Evolutionary conservation across 2,888 invertebrate species (phyloP), one percentile per base, ranked within the genome.

Genomic region (Leptopilina drosophilae): DNA sequence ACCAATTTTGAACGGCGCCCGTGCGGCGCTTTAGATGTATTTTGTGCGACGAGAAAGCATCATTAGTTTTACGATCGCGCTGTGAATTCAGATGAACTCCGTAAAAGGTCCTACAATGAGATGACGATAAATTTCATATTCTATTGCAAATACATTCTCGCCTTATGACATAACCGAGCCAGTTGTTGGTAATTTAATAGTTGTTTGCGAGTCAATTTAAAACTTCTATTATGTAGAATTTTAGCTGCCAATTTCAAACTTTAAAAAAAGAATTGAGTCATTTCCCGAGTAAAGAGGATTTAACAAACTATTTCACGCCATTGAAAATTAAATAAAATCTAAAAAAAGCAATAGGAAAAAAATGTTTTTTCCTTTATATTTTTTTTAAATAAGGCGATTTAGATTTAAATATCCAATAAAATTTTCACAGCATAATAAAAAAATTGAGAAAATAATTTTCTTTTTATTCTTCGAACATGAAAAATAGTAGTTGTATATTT

Each of bases 81-180:
- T 76, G 83, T 84, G 84, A 86, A 88, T 89, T 87, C 86, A 85
- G 87, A 88, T 87, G 86, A 87, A 85, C 83, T 83, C 75, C 82
- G 85, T 87, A 87, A 88, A 87, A 84, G 86, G 82, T 83, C 83
- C 82, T 77, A 78, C 82, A 82, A 84, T 82, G 82, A 78, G 83
- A 82, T 82, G 84, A 85, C 85, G 85, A 89, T 89, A 89, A 89
- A 89, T 89, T 89, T 88, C 83, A 85, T 88, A 89, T 89, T 89
- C 88, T 86, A 88, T 86, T 87, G 85, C 85, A 79, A 84, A 84
- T 81, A 79, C 83, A 83, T 83, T 78, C 80, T 80, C 75, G 78
- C 78, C 76, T 69, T 59, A 76, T 49, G 49, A 46, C 40, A 65
- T 65, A 66, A 77, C 78, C 80, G 33, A 73, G 69, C 49, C 53